These are phyloP conservation scores for Menura novaehollandiae DNA, from an alignment of 2,113 vertebrate genomes.

Conservation along the genomic window DNA sequence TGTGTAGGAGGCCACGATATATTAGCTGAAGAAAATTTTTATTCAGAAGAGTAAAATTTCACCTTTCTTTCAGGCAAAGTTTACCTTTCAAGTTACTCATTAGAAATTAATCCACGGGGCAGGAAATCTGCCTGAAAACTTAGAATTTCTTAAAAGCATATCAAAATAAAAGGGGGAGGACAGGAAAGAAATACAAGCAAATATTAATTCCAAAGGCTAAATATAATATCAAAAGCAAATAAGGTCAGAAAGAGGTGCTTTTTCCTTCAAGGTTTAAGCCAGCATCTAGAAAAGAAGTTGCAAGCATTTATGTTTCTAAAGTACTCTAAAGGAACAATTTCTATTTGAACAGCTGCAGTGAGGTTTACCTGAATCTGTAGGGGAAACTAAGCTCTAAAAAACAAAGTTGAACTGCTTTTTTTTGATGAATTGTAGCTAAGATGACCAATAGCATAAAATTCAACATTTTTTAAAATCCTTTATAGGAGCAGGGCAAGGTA, in stretches of 20 bases:
- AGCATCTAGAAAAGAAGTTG: background rate
- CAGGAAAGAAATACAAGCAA: background rate
- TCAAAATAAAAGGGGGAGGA: background rate
- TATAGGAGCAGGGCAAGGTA: background rate
- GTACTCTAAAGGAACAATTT: background rate
- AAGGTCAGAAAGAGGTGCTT: background rate
- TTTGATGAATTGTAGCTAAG: background rate
- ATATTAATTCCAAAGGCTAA: background rate
- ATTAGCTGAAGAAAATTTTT: background rate
- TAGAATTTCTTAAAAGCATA: background rate
- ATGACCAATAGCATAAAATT: background rate
- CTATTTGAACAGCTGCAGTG: background rate
- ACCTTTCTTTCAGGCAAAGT: background rate
- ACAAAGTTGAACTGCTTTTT: background rate
- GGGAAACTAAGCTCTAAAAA: background rate
- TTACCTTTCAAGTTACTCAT: background rate
- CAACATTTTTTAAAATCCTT: background rate
- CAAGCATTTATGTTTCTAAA: background rate
- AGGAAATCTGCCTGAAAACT: background rate
- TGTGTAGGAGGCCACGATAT: accelerated
- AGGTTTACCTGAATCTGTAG: background rate
- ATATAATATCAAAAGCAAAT: background rate
- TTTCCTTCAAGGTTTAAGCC: background rate
- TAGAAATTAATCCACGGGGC: background rate
- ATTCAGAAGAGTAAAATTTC: background rate